Evolutionary conservation across 2,797 vertebrate species (phyloP).

Genomic region (Falco novaeseelandiae): DNA sequence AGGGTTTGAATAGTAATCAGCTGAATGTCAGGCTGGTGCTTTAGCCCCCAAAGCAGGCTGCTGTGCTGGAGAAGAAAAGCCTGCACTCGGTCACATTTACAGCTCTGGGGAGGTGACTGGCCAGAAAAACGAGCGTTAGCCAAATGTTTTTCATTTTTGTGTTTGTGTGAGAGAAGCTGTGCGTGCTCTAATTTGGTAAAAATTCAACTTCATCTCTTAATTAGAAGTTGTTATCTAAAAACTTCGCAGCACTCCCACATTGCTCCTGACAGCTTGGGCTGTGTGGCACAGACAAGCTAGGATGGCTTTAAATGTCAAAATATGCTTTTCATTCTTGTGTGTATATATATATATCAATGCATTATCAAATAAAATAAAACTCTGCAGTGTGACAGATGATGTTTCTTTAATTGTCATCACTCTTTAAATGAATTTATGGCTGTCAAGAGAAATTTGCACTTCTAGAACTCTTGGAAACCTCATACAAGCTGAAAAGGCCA

Average conservation of each 20-base stretch:
- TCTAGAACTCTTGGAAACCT: neutral
- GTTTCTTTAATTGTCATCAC: conserved; percentile 44
- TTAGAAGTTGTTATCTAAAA: conserved; percentile 47
- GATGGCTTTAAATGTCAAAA: conserved; percentile 53
- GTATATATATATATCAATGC: neutral
- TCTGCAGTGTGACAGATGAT: neutral
- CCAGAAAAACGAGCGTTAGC: neutral
- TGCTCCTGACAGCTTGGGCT: conserved; percentile 48
- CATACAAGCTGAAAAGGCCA: neutral
- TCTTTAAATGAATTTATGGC: conserved; percentile 10
- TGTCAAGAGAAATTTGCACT: conserved; percentile 15
- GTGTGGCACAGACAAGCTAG: conserved; percentile 12
- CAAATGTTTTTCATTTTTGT: conserved; percentile 8
- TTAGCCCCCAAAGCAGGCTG: neutral
- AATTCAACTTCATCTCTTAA: conserved; percentile 11
- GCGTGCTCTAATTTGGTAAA: neutral
- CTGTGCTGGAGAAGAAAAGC: neutral
- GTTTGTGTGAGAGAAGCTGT: conserved; percentile 14
- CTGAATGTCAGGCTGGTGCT: neutral
- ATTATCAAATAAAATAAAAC: conserved; percentile 37
- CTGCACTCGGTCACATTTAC: neutral
- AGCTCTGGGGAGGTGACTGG: neutral
- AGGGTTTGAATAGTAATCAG: neutral
- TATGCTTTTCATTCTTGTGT: conserved; percentile 42
- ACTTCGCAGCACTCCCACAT: conserved; percentile 36